phyloP scores from a whole-genome alignment of 2,797 vertebrate genomes.

The Telmatherina bonti region DNA sequence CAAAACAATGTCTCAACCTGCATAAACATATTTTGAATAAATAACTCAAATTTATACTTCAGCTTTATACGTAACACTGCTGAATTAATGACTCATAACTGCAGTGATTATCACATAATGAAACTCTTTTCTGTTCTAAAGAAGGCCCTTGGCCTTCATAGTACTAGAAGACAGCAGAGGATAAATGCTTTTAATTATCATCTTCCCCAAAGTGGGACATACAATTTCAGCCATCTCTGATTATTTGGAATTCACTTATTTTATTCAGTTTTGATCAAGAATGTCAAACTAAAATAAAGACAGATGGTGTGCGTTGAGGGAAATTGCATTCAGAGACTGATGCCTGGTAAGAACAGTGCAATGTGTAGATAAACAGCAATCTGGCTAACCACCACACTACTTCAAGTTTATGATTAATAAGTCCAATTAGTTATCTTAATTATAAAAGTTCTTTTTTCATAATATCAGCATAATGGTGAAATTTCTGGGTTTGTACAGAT shows the following conservation, averaged over 20 bases:
- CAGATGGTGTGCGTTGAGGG: slow-evolving; percentile 33
- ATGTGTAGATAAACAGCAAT: slow-evolving; percentile 37
- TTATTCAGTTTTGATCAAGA: slow-evolving; percentile 32
- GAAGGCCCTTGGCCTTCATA: slow-evolving; percentile 10
- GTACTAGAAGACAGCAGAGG: slow-evolving; percentile 1
- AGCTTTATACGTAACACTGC: slow-evolving; percentile 6
- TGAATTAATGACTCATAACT: slow-evolving; percentile 1
- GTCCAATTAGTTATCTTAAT: neutral
- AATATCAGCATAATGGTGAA: neutral
- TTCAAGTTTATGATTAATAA: slow-evolving; percentile 2
- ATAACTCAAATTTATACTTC: neutral
- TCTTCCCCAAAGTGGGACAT: slow-evolving; percentile 22
- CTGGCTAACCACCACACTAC: slow-evolving; percentile 5
- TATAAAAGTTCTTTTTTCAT: neutral
- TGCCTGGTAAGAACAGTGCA: slow-evolving; percentile 17
- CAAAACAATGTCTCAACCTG: neutral
- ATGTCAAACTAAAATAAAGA: slow-evolving; percentile 27
- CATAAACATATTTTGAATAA: neutral
- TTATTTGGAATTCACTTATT: slow-evolving; percentile 16
- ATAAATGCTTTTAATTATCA: slow-evolving; percentile 29
- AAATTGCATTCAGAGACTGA: slow-evolving; percentile 38
- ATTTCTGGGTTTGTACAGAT: slow-evolving; percentile 4
- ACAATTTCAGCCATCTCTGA: slow-evolving; percentile 1
- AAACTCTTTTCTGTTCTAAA: slow-evolving; percentile 9
- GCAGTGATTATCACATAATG: slow-evolving; percentile 15